These are phyloP conservation scores for Prinia subflava DNA, from an alignment of 2,113 vertebrate genomes.

Conservation along the genomic window DNA sequence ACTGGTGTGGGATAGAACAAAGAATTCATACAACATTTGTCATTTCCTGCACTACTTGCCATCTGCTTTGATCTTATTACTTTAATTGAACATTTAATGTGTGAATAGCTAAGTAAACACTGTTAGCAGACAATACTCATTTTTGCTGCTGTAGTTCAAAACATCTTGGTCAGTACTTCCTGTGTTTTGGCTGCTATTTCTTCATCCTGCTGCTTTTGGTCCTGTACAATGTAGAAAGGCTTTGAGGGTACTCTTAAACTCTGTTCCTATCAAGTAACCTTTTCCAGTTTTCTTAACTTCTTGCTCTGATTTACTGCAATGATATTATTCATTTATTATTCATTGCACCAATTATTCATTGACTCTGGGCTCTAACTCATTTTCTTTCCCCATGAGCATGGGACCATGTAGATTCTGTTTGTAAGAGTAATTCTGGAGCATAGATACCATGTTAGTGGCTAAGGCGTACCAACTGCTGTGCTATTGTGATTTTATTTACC, in stretches of 20 bases:
- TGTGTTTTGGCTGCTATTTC: background rate
- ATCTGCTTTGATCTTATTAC: background rate
- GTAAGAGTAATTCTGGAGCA: background rate
- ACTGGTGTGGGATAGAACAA: background rate
- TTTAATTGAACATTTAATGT: background rate
- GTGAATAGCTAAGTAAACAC: background rate
- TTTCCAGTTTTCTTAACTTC: background rate
- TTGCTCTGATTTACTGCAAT: background rate
- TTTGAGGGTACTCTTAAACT: background rate
- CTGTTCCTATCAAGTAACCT: background rate
- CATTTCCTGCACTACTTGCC: background rate
- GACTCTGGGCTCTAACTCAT: background rate
- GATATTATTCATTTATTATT: too few species aligned
- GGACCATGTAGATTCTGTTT: background rate
- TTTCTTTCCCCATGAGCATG: background rate
- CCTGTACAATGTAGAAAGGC: background rate
- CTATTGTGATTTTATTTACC: background rate
- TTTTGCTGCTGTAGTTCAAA: background rate
- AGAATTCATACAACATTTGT: background rate
- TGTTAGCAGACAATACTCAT: background rate
- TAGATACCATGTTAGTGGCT: background rate
- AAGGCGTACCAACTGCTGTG: accelerated
- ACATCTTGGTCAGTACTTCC: background rate
- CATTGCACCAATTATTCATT: background rate
- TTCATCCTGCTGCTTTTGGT: background rate